These are phyloP conservation scores for Steatornis caripensis DNA, from an alignment of 2,113 vertebrate genomes.

Conservation along the genomic window DNA sequence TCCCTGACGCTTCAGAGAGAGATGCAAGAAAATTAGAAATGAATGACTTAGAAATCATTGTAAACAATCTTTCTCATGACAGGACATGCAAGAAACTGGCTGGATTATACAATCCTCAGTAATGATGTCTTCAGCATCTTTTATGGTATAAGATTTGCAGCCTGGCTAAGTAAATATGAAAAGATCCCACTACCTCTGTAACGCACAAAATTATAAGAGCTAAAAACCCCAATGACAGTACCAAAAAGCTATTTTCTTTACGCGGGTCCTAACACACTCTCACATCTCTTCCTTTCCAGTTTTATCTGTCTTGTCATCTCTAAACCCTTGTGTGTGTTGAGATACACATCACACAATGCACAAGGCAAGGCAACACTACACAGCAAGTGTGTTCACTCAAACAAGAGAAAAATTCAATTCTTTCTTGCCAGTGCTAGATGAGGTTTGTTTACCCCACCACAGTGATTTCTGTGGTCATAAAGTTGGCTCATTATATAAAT, in stretches of 20 bases:
- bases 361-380: neutral
- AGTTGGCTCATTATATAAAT: neutral
- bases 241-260: neutral
- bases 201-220: neutral
- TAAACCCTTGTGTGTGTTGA: neutral
- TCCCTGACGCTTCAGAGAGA: neutral
- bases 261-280: neutral
- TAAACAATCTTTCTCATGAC: neutral
- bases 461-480: neutral
- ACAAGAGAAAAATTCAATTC: neutral
- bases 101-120: neutral
- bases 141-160: neutral
- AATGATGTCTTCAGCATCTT: neutral
- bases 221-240: neutral
- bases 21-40: neutral
- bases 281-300: neutral
- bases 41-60: neutral
- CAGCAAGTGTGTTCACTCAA: neutral
- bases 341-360: neutral
- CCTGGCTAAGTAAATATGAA: neutral
- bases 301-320: neutral
- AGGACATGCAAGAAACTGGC: neutral
- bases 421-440: neutral
- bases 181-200: neutral
- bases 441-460: neutral